These are phyloP conservation scores for Eulithis prunata DNA, from an alignment of 2,888 invertebrate species.

Conservation along the genomic window DNA sequence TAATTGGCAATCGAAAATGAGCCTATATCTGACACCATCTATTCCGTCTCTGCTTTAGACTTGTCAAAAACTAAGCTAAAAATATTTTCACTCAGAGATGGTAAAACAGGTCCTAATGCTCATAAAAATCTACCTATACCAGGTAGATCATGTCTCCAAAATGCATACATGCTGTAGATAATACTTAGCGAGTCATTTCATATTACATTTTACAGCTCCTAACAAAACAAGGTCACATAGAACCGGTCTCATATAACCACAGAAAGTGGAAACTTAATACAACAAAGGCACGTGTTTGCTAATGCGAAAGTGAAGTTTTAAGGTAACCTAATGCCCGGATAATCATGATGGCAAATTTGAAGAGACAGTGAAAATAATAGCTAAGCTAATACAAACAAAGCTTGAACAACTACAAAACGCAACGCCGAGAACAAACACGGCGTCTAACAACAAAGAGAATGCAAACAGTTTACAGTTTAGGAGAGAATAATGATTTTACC, in stretches of 20 bases:
- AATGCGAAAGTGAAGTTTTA: constrained; percentile 20
- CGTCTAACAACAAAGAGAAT: no score
- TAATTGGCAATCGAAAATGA: background rate
- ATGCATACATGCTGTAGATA: background rate
- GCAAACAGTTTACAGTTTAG: no score
- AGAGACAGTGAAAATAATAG: constrained; percentile 41
- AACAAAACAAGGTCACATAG: constrained; percentile 7
- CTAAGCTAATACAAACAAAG: background rate
- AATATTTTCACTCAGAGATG: background rate
- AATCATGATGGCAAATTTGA: constrained; percentile 35
- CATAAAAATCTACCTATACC: background rate
- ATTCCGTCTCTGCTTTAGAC: no score
- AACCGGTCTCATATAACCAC: constrained; percentile 19
- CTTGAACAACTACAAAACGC: no score
- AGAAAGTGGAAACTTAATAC: constrained; percentile 22
- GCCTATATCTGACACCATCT: no score
- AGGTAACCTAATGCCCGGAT: constrained; percentile 29
- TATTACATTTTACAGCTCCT: constrained; percentile 3
- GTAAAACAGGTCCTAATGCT: background rate
- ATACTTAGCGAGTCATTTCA: background rate
- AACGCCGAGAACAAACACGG: no score
- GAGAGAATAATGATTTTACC: no score
- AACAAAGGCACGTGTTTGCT: constrained; percentile 14
- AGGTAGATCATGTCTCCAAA: background rate
- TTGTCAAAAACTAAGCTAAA: no score